A percentile compares a stretch with the other conserved stretches of the same genome.
These are phyloP conservation scores for Macrotis lagotis DNA, from an alignment of 2,113 vertebrate genomes.

Conservation along the genomic window DNA sequence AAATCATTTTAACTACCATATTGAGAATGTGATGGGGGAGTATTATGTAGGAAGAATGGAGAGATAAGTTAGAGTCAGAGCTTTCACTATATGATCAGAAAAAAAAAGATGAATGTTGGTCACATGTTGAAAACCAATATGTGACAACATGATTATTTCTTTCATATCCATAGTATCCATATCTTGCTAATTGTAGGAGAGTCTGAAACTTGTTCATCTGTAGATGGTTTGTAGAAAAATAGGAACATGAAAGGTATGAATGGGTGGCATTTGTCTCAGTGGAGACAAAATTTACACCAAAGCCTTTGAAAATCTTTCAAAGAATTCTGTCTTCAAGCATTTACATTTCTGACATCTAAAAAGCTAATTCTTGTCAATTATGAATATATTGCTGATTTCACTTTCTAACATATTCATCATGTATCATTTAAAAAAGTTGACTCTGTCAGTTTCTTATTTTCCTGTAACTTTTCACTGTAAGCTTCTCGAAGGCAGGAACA, in stretches of 20 bases:
- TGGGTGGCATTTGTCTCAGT: neutral
- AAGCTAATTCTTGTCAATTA: neutral
- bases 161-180: neutral
- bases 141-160: neutral
- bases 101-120: neutral
- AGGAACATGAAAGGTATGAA: neutral
- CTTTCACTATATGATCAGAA: neutral
- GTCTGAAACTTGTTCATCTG: neutral
- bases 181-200: neutral
- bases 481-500: neutral
- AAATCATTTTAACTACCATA: neutral
- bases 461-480: neutral
- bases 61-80: neutral
- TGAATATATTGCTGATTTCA: neutral
- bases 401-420: neutral
- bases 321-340: neutral
- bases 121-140: neutral
- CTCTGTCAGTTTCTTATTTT: neutral
- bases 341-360: neutral
- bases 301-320: neutral
- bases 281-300: neutral
- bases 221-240: neutral
- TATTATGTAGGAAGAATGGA: neutral
- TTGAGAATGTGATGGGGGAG: neutral
- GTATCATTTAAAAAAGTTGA: neutral